Evolutionary conservation across 2,797 vertebrate species (phyloP), one percentile per base, ranked within the genome.

Genomic region (Lepus oiostolus): DNA sequence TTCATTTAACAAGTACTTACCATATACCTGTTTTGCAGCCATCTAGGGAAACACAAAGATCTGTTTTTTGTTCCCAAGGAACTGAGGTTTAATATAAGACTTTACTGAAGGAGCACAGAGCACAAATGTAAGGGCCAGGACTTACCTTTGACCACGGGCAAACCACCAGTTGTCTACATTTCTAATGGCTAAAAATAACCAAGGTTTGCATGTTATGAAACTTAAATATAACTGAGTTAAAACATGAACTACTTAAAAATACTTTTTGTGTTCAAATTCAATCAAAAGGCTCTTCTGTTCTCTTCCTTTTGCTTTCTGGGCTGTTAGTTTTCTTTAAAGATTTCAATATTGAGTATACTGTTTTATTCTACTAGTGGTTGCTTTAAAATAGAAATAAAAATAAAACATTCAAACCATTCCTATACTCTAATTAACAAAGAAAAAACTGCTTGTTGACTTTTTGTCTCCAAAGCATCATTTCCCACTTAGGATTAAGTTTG

Each of bases 301-400:
- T 4, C 24, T 50, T 16, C 16, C 74, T 60, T 79, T 65, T 94
- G 5, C 60, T 6, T 63, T 85, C 86, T 70, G 16, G 32, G 10
- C 21, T 79, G 21, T 67, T 42, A 42, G 14, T 21, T 38, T 32
- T 62, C 74, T 85, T 26, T 70, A 85, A n/a, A 81, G 28, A 62
- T 52, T 83, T 89, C 50, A 58, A 93, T 75, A 54, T 75, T 60
- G 65, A 63, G 17, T 38, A 30, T 32, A 58, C 10, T 76, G 26
- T 42, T 63, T 72, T 75, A 65, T 63, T 82, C 54, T 88, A n/a
- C 38, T 86, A 50, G 50, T 80, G 28, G 62, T 17, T 85, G 21
- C 62, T 93, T 54, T 90, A 38, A 76, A 93, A 83, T 76, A 80
- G 86, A 92, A 93, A 22, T 32, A 70, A 79, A 92, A 93, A 22